These are phyloP conservation scores for Neoniphon sammara DNA, from an alignment of 2,797 vertebrate species.

Conservation along the genomic window DNA sequence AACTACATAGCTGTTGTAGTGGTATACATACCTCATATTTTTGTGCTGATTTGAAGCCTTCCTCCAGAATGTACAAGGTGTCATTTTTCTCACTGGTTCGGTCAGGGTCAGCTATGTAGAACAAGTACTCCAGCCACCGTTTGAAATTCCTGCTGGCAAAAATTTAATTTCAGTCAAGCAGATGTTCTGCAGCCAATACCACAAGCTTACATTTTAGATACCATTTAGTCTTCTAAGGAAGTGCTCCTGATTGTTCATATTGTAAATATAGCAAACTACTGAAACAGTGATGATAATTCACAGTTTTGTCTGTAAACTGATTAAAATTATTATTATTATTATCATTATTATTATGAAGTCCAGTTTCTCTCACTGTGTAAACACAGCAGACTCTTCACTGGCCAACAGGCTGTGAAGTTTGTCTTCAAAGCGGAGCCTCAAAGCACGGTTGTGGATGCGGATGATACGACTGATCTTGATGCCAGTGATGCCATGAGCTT, in stretches of 20 bases:
- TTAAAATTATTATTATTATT: neutral
- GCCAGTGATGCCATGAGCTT: conserved; percentile 73
- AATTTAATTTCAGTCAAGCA: neutral
- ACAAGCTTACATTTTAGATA: neutral
- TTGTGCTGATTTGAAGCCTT: conserved; percentile 83
- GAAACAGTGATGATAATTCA: neutral
- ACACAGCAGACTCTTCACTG: conserved; percentile 63
- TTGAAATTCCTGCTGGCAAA: conserved; percentile 79
- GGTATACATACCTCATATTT: conserved; percentile 71
- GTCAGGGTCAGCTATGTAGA: conserved; percentile 83
- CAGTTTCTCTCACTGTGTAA: conserved; percentile 75
- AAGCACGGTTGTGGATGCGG: conserved; percentile 85
- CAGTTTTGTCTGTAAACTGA: neutral
- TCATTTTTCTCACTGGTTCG: conserved; percentile 78
- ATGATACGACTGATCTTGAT: conserved; percentile 85
- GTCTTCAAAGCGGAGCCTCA: conserved; percentile 87
- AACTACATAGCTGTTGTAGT: neutral
- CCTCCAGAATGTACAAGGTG: conserved; percentile 83
- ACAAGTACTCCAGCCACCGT: conserved; percentile 86
- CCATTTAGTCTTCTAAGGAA: neutral
- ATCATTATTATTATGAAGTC: neutral
- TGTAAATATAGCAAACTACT: neutral
- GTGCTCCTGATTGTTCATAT: neutral
- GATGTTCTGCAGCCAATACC: neutral
- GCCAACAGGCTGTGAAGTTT: conserved; percentile 83